Evolutionary conservation across 2,888 invertebrate genomes (phyloP).

Genomic region (Campoplex nolae): DNA sequence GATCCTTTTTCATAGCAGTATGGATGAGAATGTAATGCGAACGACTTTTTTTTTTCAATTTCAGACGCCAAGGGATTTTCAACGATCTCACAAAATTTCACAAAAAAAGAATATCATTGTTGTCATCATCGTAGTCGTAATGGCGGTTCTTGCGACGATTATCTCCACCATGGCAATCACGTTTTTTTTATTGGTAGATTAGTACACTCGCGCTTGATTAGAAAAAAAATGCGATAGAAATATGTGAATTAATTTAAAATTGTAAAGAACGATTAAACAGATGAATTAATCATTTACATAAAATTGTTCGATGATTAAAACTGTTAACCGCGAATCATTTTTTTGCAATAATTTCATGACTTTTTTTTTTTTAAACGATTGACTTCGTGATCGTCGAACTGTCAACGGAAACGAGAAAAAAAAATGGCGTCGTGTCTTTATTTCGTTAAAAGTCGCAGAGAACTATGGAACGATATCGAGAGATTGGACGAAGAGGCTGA

Average conservation of each 20-base stretch:
- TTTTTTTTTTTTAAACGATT: background rate
- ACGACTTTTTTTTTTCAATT: conserved; percentile 33
- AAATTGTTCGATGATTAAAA: background rate
- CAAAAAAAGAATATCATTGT: conserved; percentile 69
- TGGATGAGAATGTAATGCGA: background rate
- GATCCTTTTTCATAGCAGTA: background rate
- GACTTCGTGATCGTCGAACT: background rate
- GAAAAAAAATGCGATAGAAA: background rate
- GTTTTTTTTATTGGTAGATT: conserved; percentile 56
- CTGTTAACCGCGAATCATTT: background rate
- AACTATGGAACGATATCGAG: conserved; percentile 69
- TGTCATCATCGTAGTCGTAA: conserved; percentile 44
- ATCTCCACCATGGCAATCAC: conserved; percentile 65
- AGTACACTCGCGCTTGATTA: background rate
- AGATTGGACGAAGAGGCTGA: conserved; percentile 67
- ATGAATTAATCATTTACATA: background rate
- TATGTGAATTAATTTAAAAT: background rate
- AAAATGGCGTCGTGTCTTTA: conserved; percentile 71
- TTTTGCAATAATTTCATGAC: too few species aligned
- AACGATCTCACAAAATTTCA: conserved; percentile 58
- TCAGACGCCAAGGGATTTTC: conserved; percentile 75
- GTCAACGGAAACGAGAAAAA: background rate
- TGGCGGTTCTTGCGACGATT: conserved; percentile 59
- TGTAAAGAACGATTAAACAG: background rate
- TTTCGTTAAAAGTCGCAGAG: conserved; percentile 49